A percentile compares a stretch with the other conserved stretches of the same genome.
Evolutionary conservation across 1,140 invertebrate species (phyloP).

Genomic region (Lordiphosa stackelbergi): DNA sequence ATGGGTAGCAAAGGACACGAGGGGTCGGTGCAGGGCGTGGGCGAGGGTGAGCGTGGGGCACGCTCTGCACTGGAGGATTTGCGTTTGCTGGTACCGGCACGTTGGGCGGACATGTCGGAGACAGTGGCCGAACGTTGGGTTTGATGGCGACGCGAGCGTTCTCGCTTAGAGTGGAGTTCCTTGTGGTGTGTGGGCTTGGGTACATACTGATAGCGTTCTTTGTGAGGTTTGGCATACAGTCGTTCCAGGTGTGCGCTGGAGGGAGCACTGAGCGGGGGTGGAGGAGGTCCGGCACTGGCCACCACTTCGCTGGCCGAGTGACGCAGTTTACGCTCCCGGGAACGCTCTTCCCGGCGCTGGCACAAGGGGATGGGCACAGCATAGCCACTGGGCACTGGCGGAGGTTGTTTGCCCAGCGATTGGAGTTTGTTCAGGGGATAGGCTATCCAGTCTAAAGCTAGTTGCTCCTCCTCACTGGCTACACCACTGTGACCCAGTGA

Average conservation of each 20-base stretch:
- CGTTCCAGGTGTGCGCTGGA: conserved; percentile 52
- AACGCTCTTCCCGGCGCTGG: conserved; percentile 26
- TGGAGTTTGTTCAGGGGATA: conserved; percentile 71
- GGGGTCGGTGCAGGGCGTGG: conserved; percentile 75
- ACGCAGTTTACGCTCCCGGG: conserved; percentile 50
- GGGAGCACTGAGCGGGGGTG: conserved; percentile 22
- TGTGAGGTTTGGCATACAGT: conserved; percentile 71
- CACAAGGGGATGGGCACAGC: conserved; percentile 50
- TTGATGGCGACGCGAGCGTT: conserved; percentile 73
- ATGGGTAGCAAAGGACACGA: conserved; percentile 73
- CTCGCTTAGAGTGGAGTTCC: conserved; percentile 45
- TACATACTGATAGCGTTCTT: conserved; percentile 76
- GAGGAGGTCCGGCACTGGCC: conserved; percentile 29
- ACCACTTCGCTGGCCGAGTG: conserved; percentile 73
- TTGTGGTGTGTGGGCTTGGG: conserved; percentile 51
- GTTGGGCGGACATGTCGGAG: conserved; percentile 69
- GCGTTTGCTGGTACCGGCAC: conserved; percentile 52
- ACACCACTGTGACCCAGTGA: conserved; percentile 68
- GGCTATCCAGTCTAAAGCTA: conserved; percentile 69
- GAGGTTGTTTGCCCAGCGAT: conserved; percentile 58
- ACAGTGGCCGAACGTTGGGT: conserved; percentile 76
- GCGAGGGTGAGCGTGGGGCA: conserved; percentile 64
- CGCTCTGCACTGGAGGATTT: conserved; percentile 76
- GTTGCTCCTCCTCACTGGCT: conserved; percentile 57
- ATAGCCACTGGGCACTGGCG: conserved; percentile 51